Conservation (phyloP, 2,113 vertebrate genomes). For the Brienomyrus brachyistius region DNA sequence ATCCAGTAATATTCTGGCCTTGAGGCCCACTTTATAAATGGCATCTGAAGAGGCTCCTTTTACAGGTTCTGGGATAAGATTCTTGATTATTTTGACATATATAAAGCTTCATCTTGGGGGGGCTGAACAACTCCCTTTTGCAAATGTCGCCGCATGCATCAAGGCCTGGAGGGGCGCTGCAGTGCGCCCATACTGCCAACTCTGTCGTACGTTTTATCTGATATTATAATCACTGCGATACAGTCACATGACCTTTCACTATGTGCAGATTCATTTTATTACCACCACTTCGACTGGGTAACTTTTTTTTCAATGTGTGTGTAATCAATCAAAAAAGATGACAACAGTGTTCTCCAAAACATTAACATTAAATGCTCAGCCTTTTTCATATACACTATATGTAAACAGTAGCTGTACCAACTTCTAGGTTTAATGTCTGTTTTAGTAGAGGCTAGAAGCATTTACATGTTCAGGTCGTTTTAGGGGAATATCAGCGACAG, state of each 20-base stretch:
- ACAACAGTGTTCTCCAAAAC: background rate
- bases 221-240: too few relatives aligned
- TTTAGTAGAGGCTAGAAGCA: background rate
- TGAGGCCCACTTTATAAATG: background rate
- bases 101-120: too few relatives aligned
- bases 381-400: background rate
- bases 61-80: background rate
- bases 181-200: too few relatives aligned
- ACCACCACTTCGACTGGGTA: too few relatives aligned
- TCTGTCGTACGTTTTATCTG: too few relatives aligned
- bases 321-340: background rate
- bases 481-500: background rate
- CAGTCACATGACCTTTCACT: too few relatives aligned
- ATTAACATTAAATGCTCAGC: background rate
- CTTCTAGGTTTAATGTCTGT: background rate
- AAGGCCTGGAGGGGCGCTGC: too few relatives aligned
- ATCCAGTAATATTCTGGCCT: background rate
- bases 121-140: too few relatives aligned
- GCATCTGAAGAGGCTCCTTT: background rate
- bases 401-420: background rate
- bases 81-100: background rate
- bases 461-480: background rate
- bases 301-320: too few relatives aligned
- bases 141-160: too few relatives aligned
- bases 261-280: too few relatives aligned